Evolutionary conservation across 2,888 invertebrate species (phyloP).

Genomic region (Rugalucina vietnamica): DNA sequence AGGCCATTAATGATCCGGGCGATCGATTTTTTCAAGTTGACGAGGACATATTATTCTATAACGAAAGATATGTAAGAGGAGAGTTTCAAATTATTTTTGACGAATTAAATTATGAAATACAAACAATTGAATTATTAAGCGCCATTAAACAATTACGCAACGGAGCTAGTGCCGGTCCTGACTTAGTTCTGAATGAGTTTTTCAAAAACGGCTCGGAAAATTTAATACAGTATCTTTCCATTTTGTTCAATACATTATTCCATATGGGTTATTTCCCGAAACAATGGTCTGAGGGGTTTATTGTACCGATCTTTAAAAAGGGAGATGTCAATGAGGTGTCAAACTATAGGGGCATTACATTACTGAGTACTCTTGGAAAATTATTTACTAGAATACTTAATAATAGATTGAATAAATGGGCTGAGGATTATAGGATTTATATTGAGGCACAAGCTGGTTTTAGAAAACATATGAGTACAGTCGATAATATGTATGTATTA

Average conservation of each 20-base stretch:
- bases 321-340: constrained; percentile 36
- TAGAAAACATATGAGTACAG: not conserved
- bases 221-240: no score
- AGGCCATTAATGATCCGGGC: no score
- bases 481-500: not conserved
- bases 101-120: no score
- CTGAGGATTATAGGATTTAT: not conserved
- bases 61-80: no score
- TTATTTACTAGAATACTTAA: not conserved
- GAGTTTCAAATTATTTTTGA: no score
- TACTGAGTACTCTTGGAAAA: not conserved
- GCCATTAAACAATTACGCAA: no score
- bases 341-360: constrained; percentile 27
- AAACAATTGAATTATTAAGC: no score
- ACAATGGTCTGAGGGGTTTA: not conserved
- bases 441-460: not conserved
- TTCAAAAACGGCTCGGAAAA: no score
- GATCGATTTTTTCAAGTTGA: no score
- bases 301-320: not conserved
- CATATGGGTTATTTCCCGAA: not conserved
- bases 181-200: no score
- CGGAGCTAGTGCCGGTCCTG: no score
- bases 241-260: not conserved
- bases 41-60: no score
- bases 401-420: not conserved